phyloP scores from a whole-genome alignment of 2,888 invertebrate genomes.

The Chironomus riparius region DNA sequence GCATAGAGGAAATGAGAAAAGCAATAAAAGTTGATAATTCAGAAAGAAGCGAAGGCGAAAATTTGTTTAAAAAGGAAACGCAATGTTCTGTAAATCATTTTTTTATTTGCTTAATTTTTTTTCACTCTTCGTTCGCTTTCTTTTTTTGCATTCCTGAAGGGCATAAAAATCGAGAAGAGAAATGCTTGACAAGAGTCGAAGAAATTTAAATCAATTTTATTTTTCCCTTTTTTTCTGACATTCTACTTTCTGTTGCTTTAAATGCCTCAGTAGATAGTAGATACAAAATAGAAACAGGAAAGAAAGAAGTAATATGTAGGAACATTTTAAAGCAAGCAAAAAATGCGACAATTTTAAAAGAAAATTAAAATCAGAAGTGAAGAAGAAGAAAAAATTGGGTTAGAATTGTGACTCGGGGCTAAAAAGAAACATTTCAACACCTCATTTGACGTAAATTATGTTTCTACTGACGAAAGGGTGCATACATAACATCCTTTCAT shows the following conservation, averaged over 20 bases:
- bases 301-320: not conserved
- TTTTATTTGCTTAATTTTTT: not conserved
- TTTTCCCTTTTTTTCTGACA: not conserved
- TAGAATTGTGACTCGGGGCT: not conserved
- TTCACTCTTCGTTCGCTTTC: not conserved
- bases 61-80: not conserved
- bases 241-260: not conserved
- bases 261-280: not conserved
- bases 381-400: not conserved
- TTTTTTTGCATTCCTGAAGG: not conserved
- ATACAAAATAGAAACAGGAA: not conserved
- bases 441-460: not conserved
- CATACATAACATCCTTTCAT: not conserved
- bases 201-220: slow-evolving; percentile 5
- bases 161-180: not conserved
- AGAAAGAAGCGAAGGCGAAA: not conserved
- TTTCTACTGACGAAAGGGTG: not conserved
- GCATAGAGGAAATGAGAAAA: not conserved
- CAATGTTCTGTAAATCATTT: slow-evolving; percentile 1
- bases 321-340: no score
- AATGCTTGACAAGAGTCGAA: not conserved
- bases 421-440: not conserved
- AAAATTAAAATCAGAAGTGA: not conserved
- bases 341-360: not conserved
- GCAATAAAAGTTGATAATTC: slow-evolving; percentile 2